These are phyloP conservation scores for Anthophora plumipes DNA, from an alignment of 2,888 invertebrate genomes.

Conservation along the genomic window DNA sequence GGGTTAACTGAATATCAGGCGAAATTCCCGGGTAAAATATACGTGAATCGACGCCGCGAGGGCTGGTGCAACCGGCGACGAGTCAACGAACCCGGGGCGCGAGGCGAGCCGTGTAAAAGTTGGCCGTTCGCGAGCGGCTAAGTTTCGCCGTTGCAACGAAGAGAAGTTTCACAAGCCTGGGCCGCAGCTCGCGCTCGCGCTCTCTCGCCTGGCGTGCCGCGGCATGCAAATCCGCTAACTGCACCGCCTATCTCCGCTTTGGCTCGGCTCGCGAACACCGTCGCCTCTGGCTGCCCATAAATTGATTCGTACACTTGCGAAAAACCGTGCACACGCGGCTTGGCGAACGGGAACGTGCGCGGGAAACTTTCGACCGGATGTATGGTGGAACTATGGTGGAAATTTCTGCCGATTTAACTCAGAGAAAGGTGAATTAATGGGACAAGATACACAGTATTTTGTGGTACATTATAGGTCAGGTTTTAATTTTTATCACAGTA, in stretches of 20 bases:
- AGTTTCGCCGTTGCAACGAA: constrained; percentile 46
- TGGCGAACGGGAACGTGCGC: neutral
- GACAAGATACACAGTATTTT: too few species aligned
- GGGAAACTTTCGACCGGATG: neutral
- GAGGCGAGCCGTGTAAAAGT: constrained; percentile 47
- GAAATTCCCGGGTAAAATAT: constrained; percentile 22
- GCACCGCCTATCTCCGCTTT: constrained; percentile 56
- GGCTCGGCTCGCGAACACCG: constrained; percentile 63
- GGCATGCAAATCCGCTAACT: constrained; percentile 69
- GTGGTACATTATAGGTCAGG: too few species aligned
- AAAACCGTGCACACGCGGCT: constrained; percentile 27
- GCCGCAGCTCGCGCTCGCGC: constrained; percentile 48
- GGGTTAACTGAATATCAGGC: too few species aligned
- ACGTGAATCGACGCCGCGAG: constrained; percentile 2
- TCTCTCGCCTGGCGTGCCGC: constrained; percentile 61
- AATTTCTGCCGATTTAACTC: too few species aligned
- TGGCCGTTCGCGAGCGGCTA: constrained; percentile 44
- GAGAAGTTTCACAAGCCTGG: constrained; percentile 57
- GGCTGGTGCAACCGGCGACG: neutral
- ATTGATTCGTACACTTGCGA: constrained; percentile 70
- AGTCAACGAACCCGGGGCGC: constrained; percentile 59
- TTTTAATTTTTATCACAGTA: too few species aligned
- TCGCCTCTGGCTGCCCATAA: constrained; percentile 66
- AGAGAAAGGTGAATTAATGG: too few species aligned
- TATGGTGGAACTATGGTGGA: too few species aligned